Conservation (phyloP, 1,140 invertebrate species). For the Drosophila elegans region DNA sequence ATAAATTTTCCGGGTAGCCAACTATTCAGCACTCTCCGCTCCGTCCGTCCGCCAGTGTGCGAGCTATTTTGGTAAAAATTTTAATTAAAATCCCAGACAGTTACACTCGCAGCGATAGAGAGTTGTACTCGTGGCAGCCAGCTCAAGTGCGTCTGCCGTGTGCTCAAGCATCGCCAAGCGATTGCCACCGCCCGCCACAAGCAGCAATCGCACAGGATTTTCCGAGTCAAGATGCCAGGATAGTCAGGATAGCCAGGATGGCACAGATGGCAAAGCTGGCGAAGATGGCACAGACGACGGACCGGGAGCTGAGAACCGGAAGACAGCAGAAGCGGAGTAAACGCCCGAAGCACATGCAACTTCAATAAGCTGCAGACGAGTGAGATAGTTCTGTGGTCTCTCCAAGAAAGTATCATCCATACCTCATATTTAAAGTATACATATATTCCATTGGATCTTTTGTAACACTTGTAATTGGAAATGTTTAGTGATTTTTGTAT, state of each 20-base stretch:
- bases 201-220: conserved; percentile 29
- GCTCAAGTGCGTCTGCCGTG: conserved; percentile 57
- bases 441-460: no score
- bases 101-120: conserved; percentile 52
- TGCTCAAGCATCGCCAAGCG: conserved; percentile 63
- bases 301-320: conserved; percentile 28
- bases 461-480: no score
- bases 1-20: conserved; percentile 72
- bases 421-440: neutral
- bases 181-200: conserved; percentile 44
- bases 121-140: conserved; percentile 19
- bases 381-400: neutral
- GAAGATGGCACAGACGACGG: conserved; percentile 42
- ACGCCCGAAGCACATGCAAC: conserved; percentile 25
- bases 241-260: conserved; percentile 7
- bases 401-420: neutral
- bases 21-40: conserved; percentile 62
- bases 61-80: conserved; percentile 77
- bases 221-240: conserved; percentile 25
- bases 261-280: conserved; percentile 18
- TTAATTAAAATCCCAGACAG: conserved; percentile 81
- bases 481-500: no score
- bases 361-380: conserved; percentile 8
- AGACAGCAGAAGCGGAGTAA: conserved; percentile 34
- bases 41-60: conserved; percentile 9